These are phyloP conservation scores for Leucosticte australis DNA, from an alignment of 2,113 vertebrate species.

Conservation along the genomic window DNA sequence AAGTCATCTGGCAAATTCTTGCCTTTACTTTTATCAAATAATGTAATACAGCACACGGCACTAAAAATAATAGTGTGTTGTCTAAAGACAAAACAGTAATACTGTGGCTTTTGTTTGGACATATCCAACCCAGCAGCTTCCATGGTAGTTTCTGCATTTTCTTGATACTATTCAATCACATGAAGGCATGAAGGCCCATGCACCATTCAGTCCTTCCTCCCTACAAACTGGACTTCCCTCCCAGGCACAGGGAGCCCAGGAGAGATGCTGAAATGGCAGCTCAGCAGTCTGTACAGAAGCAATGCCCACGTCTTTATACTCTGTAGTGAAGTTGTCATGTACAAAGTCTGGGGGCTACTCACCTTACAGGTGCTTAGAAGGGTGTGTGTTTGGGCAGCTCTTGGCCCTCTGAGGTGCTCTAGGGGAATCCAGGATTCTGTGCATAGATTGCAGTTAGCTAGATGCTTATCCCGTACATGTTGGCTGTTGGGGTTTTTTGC, in stretches of 20 bases:
- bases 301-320: accelerated
- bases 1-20: slow-evolving; percentile 64
- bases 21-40: slow-evolving; percentile 63
- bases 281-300: neutral
- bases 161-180: neutral
- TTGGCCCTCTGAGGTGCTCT: accelerated
- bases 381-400: neutral
- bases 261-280: neutral
- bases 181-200: neutral
- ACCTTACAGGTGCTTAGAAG: neutral
- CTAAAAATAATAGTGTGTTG: slow-evolving; percentile 52
- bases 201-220: neutral
- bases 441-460: neutral
- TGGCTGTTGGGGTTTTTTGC: neutral
- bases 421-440: neutral
- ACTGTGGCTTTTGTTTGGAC: neutral
- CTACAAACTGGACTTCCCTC: neutral
- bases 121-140: neutral
- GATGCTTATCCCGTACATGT: neutral
- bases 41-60: slow-evolving; percentile 41
- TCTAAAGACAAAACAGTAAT: slow-evolving; percentile 10
- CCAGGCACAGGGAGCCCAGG: neutral
- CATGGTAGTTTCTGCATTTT: neutral
- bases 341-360: accelerated
- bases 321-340: neutral